phyloP scores from a whole-genome alignment of 2,113 vertebrate genomes.

The Myotis yumanensis region DNA sequence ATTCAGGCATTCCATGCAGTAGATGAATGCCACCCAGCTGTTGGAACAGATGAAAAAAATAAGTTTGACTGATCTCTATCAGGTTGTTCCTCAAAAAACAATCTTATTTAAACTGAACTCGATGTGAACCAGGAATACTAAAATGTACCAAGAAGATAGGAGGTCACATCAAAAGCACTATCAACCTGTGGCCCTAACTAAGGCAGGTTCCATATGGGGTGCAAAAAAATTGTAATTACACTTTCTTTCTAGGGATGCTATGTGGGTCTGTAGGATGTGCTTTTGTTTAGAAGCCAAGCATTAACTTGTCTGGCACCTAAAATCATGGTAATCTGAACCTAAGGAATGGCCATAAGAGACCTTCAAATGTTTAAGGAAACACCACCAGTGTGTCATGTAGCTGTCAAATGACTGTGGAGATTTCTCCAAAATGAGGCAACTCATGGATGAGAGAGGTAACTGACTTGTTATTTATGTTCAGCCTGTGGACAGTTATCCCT shows the following conservation, averaged over 20 bases:
- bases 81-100: background rate
- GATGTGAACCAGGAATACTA: background rate
- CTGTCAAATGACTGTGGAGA: background rate
- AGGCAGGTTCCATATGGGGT: accelerated
- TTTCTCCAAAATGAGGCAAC: background rate
- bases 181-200: background rate
- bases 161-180: background rate
- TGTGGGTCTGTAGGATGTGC: background rate
- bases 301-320: background rate
- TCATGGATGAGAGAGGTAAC: background rate
- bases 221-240: background rate
- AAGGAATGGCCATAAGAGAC: background rate
- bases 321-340: too few relatives aligned
- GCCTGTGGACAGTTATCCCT: background rate
- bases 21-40: background rate
- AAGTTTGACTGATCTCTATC: background rate
- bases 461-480: background rate
- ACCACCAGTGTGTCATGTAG: too few relatives aligned
- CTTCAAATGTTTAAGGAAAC: background rate
- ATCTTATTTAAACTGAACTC: background rate
- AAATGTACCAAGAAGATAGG: background rate
- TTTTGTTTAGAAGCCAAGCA: background rate
- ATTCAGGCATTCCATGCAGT: background rate
- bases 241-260: background rate
- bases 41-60: background rate